These are phyloP conservation scores for Piprites chloris DNA, from an alignment of 2,113 vertebrate genomes.

Conservation along the genomic window DNA sequence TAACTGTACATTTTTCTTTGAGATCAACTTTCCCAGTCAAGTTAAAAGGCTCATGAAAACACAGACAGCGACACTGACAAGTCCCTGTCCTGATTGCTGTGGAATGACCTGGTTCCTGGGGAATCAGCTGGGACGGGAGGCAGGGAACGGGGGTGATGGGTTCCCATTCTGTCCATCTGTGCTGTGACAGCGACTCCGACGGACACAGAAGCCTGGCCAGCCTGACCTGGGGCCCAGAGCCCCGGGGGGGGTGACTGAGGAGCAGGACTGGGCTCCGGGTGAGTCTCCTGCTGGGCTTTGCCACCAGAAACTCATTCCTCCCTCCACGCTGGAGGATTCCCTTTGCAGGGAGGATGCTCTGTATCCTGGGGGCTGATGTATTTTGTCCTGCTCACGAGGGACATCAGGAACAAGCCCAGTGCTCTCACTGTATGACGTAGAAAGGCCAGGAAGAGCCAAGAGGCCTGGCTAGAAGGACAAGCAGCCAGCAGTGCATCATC, in stretches of 20 bases:
- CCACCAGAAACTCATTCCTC: background rate
- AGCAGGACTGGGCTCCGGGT: background rate
- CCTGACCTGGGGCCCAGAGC: background rate
- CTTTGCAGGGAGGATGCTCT: background rate
- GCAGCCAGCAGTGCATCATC: background rate
- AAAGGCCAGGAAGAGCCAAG: background rate
- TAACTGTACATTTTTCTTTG: background rate
- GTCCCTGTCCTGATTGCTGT: background rate
- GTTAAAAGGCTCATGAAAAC: background rate
- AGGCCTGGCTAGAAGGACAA: background rate
- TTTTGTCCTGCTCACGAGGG: background rate
- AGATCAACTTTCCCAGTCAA: background rate
- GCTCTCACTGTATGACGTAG: fast-evolving
- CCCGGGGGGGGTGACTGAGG: background rate
- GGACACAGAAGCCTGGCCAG: background rate
- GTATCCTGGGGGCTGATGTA: background rate
- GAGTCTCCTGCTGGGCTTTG: background rate
- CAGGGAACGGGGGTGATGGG: fast-evolving
- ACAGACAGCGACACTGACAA: background rate
- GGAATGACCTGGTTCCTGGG: background rate
- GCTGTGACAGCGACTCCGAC: fast-evolving
- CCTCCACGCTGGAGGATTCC: background rate
- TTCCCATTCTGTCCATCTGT: background rate
- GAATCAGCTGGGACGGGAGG: background rate
- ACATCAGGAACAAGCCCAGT: no score